Percentiles rank a stretch among this genome's conserved stretches.
These are phyloP conservation scores for Mormyrus hasselquistii DNA, from an alignment of 2,797 vertebrate species.

Conservation along the genomic window DNA sequence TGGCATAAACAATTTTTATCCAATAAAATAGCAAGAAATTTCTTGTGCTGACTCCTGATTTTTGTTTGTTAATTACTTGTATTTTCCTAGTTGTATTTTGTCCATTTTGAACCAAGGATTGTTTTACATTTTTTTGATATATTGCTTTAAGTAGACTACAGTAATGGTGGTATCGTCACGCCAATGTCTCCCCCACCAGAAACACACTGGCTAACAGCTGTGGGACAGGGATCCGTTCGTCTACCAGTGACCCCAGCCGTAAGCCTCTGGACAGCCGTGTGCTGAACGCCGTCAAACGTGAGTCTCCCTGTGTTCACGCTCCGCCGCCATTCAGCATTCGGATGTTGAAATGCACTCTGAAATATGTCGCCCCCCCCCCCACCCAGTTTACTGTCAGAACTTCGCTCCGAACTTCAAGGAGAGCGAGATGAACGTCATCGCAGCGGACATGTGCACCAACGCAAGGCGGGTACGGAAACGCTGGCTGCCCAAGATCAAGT, in stretches of 20 bases:
- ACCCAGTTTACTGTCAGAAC: conserved; percentile 75
- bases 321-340: background rate
- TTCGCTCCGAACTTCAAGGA: conserved; percentile 79
- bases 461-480: conserved; percentile 73
- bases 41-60: background rate
- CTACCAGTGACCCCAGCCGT: conserved; percentile 90
- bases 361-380: background rate
- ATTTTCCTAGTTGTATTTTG: background rate
- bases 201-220: conserved; percentile 85
- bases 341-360: background rate
- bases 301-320: conserved; percentile 43
- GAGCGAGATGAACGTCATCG: conserved; percentile 77
- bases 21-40: background rate
- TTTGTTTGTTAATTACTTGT: background rate
- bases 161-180: background rate
- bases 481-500: conserved; percentile 77
- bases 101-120: background rate
- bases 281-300: conserved; percentile 91
- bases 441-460: conserved; percentile 76
- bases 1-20: background rate
- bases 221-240: conserved; percentile 89
- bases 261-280: conserved; percentile 94
- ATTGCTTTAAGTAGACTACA: background rate
- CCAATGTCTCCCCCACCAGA: conserved; percentile 55
- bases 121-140: background rate